Evolutionary conservation across 1,140 invertebrate species (phyloP), one percentile per base, ranked within the genome.

Genomic region (Lysiphlebus fabarum): DNA sequence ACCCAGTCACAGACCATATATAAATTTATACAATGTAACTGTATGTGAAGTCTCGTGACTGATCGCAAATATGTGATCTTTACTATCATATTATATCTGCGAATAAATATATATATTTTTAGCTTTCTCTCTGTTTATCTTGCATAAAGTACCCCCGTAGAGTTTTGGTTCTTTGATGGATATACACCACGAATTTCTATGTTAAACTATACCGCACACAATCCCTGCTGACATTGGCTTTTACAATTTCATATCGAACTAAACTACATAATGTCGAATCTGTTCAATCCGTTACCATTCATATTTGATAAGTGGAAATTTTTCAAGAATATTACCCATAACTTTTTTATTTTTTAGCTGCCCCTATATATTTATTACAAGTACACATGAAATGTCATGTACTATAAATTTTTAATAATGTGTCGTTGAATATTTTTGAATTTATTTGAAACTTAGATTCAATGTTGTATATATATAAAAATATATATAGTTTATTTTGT

Each of bases 21-120:
- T 4, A n/a, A n/a, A 26, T 26, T 26, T 26, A 1, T 26, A 26
- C 17, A 50, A 11, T 50, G 34, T 43, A n/a, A 43, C 42, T n/a
- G 11, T 6, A 43, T 10, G 10, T n/a, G 45, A 57, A 51, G 56
- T 47, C 55, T 55, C 56, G 60, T 58, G 59, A 50, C 65, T 66
- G 67, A 68, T 68, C 63, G 65, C 58, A 62, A 48, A 41, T 67
- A 68, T 65, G 63, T 65, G 64, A 65, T 58, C 56, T 51, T 61
- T 59, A 59, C 38, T 49, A 49, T 34, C 47, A n/a, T n/a, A n/a
- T n/a, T n/a, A n/a, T n/a, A n/a, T n/a, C 43, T 6, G 11, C n/a
- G 14, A 11, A 7, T 40, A 11, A 3, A 40, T n/a, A n/a, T n/a
- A n/a, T n/a, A n/a, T n/a, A 40, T 11, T 7, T 5, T 6, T n/a